phyloP scores from a whole-genome alignment of 1,140 invertebrate species.

The Berghia stephanieae region DNA sequence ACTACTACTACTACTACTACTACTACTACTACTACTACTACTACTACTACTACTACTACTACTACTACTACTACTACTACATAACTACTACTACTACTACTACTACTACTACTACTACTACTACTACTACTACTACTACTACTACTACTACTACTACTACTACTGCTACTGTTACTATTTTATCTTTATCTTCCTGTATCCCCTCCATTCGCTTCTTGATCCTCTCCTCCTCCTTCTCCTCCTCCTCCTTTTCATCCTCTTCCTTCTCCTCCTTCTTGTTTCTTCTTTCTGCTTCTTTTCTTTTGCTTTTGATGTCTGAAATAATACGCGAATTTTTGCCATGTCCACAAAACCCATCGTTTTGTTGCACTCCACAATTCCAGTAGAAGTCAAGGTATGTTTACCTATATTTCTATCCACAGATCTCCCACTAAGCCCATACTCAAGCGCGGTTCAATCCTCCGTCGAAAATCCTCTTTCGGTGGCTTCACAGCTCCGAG shows the following conservation, averaged over 20 bases:
- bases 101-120: neutral
- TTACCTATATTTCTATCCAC: too few species aligned
- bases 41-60: too few species aligned
- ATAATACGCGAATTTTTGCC: too few species aligned
- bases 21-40: too few species aligned
- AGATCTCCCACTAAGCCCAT: too few species aligned
- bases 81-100: too few species aligned
- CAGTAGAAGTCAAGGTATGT: too few species aligned
- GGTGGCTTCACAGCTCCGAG: constrained; percentile 4
- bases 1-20: too few species aligned
- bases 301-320: neutral
- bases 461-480: neutral
- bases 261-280: neutral
- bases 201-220: neutral
- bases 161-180: neutral
- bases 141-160: neutral
- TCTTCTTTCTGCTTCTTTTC: neutral
- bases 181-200: neutral
- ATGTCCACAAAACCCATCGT: too few species aligned
- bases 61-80: too few species aligned
- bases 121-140: neutral
- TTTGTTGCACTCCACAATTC: too few species aligned
- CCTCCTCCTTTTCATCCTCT: neutral
- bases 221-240: neutral
- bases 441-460: neutral